phyloP scores from a whole-genome alignment of 2,113 vertebrate species.

The Corydoras sp. region DNA sequence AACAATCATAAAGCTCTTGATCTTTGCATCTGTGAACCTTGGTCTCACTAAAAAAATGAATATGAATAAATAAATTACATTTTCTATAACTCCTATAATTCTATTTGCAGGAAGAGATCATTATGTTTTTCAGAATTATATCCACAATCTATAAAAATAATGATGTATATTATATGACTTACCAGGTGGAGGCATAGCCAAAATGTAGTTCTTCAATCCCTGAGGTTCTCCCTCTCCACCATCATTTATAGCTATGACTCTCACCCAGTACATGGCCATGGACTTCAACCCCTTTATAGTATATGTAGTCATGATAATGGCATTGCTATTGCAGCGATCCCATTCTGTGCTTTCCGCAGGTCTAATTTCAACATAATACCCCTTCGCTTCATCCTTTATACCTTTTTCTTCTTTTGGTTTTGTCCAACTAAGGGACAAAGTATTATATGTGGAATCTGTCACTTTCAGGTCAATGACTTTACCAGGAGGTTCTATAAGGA shows the following conservation, averaged over 20 bases:
- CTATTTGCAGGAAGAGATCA: background rate
- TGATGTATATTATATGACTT: conserved; percentile 38
- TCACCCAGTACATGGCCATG: conserved; percentile 70
- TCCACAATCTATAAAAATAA: background rate
- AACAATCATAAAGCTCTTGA: conserved; percentile 71
- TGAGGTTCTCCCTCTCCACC: conserved; percentile 65
- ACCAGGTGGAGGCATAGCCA: conserved; percentile 69
- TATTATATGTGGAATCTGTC: conserved; percentile 72
- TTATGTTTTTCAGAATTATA: background rate
- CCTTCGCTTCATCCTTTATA: conserved; percentile 65
- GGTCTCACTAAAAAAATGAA: conserved; percentile 68
- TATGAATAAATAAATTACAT: background rate
- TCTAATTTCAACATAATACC: conserved; percentile 80
- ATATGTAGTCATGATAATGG: conserved; percentile 58
- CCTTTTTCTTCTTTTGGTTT: conserved; percentile 61
- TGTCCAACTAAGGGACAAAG: conserved; percentile 76
- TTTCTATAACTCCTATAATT: no score
- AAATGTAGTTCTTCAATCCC: conserved; percentile 64
- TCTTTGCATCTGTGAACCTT: conserved; percentile 68
- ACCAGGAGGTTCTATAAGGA: conserved; percentile 71
- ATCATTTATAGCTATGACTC: conserved; percentile 68
- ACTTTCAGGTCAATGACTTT: conserved; percentile 75
- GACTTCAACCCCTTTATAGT: conserved; percentile 75
- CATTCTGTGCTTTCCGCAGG: conserved; percentile 68
- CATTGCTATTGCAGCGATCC: conserved; percentile 70